Evolutionary conservation across 2,888 invertebrate species (phyloP).

Genomic region (Tinea trinotella): DNA sequence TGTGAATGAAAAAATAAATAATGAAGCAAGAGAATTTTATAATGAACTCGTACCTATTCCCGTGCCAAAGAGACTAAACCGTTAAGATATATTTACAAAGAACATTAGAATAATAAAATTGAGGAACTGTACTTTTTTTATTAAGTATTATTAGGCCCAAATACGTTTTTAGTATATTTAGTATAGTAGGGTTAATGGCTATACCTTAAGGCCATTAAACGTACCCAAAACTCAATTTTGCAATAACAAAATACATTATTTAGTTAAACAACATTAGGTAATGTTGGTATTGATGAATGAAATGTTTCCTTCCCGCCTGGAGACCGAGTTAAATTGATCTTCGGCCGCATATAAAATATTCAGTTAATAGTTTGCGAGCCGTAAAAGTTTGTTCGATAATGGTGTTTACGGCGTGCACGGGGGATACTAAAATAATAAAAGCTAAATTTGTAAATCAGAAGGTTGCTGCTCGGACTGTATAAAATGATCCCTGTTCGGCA

Average conservation of each 20-base stretch:
- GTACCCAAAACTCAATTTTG: constrained; percentile 1
- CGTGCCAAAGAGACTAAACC: too few relatives aligned
- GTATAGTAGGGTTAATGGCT: not conserved
- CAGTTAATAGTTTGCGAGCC: constrained; percentile 5
- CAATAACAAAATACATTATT: constrained; percentile 10
- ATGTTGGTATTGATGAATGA: constrained; percentile 6
- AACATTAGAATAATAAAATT: too few relatives aligned
- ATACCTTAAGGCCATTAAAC: not conserved
- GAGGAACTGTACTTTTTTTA: too few relatives aligned
- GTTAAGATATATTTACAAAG: too few relatives aligned
- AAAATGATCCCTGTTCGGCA: constrained; percentile 59
- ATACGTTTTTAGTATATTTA: too few relatives aligned
- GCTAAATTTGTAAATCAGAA: not conserved
- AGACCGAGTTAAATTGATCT: not conserved
- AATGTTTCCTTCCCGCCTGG: not conserved
- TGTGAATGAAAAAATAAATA: too few relatives aligned
- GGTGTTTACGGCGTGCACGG: constrained; percentile 9
- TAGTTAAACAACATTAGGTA: not conserved
- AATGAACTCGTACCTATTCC: too few relatives aligned
- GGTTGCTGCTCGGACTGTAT: constrained; percentile 25
- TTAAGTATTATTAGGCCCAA: too few relatives aligned
- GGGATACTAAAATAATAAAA: constrained; percentile 13
- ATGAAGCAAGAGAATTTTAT: too few relatives aligned
- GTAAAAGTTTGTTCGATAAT: constrained; percentile 1
- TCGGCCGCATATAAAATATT: constrained; percentile 5